Conservation (phyloP, 2,113 vertebrate species). For the Corapipo altera region DNA sequence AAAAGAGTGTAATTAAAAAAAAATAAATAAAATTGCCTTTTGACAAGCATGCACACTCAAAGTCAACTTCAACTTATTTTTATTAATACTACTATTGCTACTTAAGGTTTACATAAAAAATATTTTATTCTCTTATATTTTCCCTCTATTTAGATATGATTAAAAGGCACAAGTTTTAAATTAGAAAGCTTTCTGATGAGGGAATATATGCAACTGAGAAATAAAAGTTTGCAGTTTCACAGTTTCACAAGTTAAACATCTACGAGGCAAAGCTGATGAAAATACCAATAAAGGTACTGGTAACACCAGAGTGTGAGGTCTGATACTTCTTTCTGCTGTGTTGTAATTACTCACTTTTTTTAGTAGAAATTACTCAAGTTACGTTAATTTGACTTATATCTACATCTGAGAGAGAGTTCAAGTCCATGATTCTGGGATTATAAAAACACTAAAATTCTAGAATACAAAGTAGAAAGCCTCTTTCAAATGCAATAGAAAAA, state of each 20-base stretch:
- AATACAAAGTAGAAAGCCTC: not conserved
- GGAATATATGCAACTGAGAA: not conserved
- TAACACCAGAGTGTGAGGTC: not conserved
- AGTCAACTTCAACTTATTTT: not conserved
- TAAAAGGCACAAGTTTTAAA: not conserved
- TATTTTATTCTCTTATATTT: not conserved
- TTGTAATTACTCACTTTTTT: not conserved
- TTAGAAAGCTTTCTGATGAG: not conserved
- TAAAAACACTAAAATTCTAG: not conserved
- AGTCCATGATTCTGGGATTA: not conserved
- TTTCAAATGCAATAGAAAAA: not conserved
- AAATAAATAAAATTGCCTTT: not conserved
- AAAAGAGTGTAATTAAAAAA: not conserved
- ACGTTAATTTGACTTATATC: not conserved
- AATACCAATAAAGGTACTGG: not conserved
- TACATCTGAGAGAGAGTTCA: not conserved
- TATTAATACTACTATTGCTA: not conserved
- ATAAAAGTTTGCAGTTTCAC: not conserved
- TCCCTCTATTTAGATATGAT: not conserved
- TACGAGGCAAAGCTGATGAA: not conserved
- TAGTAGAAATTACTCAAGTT: not conserved
- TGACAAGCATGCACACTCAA: not conserved
- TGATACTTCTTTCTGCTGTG: not conserved
- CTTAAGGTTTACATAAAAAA: not conserved
- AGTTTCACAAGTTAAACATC: not conserved